Evolutionary conservation across 35 echinoderm and acorn worm species (phyloP).

Genomic region (Apostichopus japonicus): DNA sequence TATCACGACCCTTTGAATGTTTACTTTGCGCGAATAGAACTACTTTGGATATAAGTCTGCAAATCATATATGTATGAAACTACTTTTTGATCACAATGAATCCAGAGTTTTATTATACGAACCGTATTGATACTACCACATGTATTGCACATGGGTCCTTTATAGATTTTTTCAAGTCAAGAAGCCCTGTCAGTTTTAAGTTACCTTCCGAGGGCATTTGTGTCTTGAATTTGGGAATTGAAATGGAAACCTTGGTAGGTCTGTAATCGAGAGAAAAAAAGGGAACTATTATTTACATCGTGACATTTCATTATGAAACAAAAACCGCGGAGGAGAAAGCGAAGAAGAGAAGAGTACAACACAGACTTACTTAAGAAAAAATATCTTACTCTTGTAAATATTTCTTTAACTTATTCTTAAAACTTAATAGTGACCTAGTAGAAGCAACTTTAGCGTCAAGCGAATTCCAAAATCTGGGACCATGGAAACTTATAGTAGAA

Average conservation of each 20-base stretch:
- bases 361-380: too few species aligned
- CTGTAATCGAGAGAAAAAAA: background rate
- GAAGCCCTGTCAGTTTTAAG: background rate
- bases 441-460: background rate
- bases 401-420: too few species aligned
- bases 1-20: too few species aligned
- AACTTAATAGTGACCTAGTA: background rate
- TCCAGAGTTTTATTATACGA: background rate
- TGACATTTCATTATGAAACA: too few species aligned
- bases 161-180: background rate
- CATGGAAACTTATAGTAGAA: background rate
- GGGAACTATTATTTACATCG: background rate
- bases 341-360: too few species aligned
- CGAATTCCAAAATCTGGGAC: background rate
- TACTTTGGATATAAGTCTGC: too few species aligned
- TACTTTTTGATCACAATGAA: too few species aligned
- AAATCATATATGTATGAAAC: too few species aligned
- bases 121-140: background rate
- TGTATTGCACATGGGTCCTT: background rate
- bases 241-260: background rate
- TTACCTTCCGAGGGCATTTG: background rate
- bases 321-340: too few species aligned
- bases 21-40: too few species aligned
- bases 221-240: background rate
- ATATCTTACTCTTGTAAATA: too few species aligned